Percentiles rank a stretch among this genome's conserved stretches.
phyloP scores from a whole-genome alignment of 2,797 vertebrate genomes.

The Propithecus perrieri region DNA sequence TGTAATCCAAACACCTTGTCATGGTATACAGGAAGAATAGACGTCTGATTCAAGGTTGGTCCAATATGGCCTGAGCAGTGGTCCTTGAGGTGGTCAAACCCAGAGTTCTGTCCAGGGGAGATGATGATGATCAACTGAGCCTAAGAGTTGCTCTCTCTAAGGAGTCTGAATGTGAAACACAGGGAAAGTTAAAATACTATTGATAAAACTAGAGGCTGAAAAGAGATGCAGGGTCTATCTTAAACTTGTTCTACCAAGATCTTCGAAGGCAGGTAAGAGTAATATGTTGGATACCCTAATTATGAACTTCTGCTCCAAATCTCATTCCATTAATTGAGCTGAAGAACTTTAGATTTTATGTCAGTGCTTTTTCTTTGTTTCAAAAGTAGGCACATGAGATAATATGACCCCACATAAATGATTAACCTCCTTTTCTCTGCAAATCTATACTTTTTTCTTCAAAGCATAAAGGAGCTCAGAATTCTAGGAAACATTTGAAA shows the following conservation, averaged over 20 bases:
- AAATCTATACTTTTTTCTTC: neutral
- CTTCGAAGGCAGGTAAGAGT: neutral
- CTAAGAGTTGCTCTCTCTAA: neutral
- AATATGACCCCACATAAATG: neutral
- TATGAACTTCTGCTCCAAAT: neutral
- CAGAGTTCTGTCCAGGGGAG: neutral
- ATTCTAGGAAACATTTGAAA: neutral
- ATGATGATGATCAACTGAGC: neutral
- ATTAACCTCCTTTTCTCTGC: neutral
- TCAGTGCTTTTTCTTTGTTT: neutral
- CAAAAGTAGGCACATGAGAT: neutral
- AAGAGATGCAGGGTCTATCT: neutral
- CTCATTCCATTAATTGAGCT: neutral
- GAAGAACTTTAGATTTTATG: neutral
- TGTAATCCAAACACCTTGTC: neutral
- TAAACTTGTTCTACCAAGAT: neutral
- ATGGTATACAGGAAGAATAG: neutral
- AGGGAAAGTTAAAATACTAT: neutral
- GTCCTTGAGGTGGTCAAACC: neutral
- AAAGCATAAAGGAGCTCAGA: neutral
- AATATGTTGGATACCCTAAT: neutral
- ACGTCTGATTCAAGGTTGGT: neutral
- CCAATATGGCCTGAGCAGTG: neutral
- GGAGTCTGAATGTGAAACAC: neutral
- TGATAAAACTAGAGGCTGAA: neutral